Evolutionary conservation across 2,797 vertebrate genomes (phyloP), one percentile per base, ranked within the genome.

Genomic region (Poliocrania exsul): DNA sequence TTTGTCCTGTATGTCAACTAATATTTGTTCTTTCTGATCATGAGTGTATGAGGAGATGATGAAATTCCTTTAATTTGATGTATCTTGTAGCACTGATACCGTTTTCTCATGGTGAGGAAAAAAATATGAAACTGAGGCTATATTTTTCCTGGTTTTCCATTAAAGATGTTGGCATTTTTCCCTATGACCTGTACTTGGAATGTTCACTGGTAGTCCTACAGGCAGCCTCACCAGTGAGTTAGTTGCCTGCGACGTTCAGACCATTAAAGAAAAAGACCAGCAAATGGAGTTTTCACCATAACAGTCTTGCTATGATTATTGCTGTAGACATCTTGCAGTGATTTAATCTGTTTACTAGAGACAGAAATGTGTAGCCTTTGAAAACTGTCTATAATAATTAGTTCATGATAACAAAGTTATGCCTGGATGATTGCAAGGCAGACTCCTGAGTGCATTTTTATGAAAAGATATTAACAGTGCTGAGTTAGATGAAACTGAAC

Each of bases 331-430:
- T 92, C 82, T 94, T 93, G 50, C 81, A 90, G 74, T 73, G 94
- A 83, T 79, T 79, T 78, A 87, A 91, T 91, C 83, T 86, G 78
- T 89, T 90, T 92, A 83, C 87, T 95, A 64, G 83, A 85, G 86
- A 91, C 78, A 92, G 92, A 95, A 95, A 93, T 58, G 77, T 78
- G 67, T 75, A 90, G 72, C 51, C 33, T 50, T 83, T 96, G 60
- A 57, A 86, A 81, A 69, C 58, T 90, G 80, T 83, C 92, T 91
- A n/a, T 95, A 96, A 93, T 79, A 95, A 92, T 97, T 96, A 95
- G 90, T 83, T 97, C 87, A 95, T 67, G 53, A 95, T 93, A 93
- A 93, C 74, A 85, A 88, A 96, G 86, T 91, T 96, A 95, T 91
- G 92, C 80, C 86, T 92, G 91, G 61, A n/a, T 95, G 92, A 95